Base-by-base conservation (phyloP, 2,113 vertebrate species). In the Elaphurus davidianus region DNA sequence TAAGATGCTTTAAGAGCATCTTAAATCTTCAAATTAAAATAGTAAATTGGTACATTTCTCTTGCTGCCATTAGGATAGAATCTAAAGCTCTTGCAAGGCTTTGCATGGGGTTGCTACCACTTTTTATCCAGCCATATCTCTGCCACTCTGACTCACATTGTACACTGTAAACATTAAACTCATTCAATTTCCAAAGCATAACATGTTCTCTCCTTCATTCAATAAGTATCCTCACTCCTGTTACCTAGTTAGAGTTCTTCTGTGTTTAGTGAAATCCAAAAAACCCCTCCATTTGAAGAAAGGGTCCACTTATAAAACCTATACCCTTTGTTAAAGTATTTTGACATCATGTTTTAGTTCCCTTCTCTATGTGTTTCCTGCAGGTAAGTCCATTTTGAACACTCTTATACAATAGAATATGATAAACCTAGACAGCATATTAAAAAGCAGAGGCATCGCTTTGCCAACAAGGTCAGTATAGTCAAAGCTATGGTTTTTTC, bases 131-230 rank as follows among this genome's bases (percentile, higher is more conserved):
- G 40, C 30, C 25, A 60, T 8, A 30, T 64, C 36, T 82, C 40
- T 12, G 8, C 16, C 9, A 12, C 1, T 64, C 9, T 67, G 11
- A 3, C 3, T 30, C 55, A 82, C 7, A 13, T 0, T 25, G 4
- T 50, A 62, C 12, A 82, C 1, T 64, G 4, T 13, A 52, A 67
- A 83, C 33, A 62, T 12, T 28, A 33, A 60, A 78, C 10, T 21
- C 2, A 60, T 82, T 47, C 23, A 33, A 13, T 62, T 85, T 92
- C 30, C 23, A 62, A 21, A 50, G 19, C 4, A 47, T 17, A 71
- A 1, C 14, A 5, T 23, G 3, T 33, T 91, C 33, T 60, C 13
- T 55, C 86, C 40, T 74, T 52, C 2, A 13, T 27, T 67, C 9
- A 45, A 2, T 25, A 55, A 55, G 4, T 25, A 6, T 54, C 3